Percentiles rank a stretch among this genome's conserved stretches.
phyloP scores from a whole-genome alignment of 2,888 invertebrate genomes.

The Acanthococcus lagerstroemiae region DNA sequence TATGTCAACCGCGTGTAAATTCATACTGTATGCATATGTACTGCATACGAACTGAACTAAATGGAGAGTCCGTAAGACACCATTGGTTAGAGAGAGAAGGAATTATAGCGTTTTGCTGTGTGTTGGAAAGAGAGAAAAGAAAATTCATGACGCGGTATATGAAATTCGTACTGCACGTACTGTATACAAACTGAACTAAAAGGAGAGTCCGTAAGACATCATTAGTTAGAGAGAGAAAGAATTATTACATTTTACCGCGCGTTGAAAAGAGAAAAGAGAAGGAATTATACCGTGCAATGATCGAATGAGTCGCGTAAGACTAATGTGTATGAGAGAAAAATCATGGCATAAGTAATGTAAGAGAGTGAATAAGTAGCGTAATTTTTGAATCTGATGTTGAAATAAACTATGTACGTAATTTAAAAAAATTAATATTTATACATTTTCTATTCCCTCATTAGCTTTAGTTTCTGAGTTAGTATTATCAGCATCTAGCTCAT shows the following conservation, averaged over 20 bases:
- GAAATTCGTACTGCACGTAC: neutral
- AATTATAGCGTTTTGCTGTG: no score
- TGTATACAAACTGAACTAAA: neutral
- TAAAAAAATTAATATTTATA: constrained; percentile 1
- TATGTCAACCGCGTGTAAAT: no score
- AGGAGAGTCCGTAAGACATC: neutral
- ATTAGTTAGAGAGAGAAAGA: neutral
- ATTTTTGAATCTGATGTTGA: neutral
- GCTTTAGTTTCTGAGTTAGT: constrained; percentile 2
- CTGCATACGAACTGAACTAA: no score
- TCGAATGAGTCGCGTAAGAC: no score
- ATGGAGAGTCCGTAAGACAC: no score
- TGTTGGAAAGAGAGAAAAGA: no score
- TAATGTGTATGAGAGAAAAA: no score
- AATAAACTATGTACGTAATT: neutral
- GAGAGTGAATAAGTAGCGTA: no score
- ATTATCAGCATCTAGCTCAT: constrained; percentile 4
- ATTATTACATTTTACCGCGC: neutral
- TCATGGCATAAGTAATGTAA: no score
- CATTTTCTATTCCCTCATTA: constrained; percentile 6
- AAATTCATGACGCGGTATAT: no score
- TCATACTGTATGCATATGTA: no score
- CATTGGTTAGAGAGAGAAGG: no score
- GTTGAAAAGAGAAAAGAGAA: neutral
- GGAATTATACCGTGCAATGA: neutral